Evolutionary conservation across 2,888 invertebrate species (phyloP).

Genomic region (Cheilosia vulpina): DNA sequence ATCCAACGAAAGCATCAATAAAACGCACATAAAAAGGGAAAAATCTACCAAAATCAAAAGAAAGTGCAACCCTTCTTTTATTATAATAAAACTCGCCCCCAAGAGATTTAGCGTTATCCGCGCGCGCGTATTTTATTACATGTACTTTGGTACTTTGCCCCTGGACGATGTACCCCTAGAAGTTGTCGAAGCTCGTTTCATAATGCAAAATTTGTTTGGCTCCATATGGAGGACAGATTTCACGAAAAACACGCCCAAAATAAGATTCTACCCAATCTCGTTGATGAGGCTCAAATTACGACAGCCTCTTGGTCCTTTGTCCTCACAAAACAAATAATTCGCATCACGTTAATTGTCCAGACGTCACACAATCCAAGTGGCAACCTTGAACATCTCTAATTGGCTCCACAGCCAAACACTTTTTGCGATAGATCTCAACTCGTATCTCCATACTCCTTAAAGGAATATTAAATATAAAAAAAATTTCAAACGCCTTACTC

Average conservation of each 20-base stretch:
- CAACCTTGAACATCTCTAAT: slow-evolving; percentile 27
- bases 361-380: slow-evolving; percentile 25
- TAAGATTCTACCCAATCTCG: slow-evolving; percentile 4
- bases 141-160: not conserved
- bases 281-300: slow-evolving; percentile 5
- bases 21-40: not conserved
- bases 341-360: slow-evolving; percentile 26
- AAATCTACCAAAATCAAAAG: not conserved
- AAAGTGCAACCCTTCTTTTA: not conserved
- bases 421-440: too few relatives aligned
- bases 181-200: not conserved
- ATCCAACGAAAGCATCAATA: not conserved
- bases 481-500: slow-evolving; percentile 35
- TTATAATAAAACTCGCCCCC: not conserved
- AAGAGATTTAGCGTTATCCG: not conserved
- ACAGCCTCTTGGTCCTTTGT: slow-evolving; percentile 9
- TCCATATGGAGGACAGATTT: too few relatives aligned
- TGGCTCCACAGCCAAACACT: not conserved
- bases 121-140: not conserved
- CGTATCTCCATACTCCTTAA: too few relatives aligned
- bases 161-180: too few relatives aligned
- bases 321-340: slow-evolving; percentile 23
- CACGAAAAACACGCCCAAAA: not conserved
- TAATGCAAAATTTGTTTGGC: not conserved
- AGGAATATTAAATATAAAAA: not conserved